These are phyloP conservation scores for Phylloscopus collybita DNA, from an alignment of 2,797 vertebrate genomes.

Conservation along the genomic window DNA sequence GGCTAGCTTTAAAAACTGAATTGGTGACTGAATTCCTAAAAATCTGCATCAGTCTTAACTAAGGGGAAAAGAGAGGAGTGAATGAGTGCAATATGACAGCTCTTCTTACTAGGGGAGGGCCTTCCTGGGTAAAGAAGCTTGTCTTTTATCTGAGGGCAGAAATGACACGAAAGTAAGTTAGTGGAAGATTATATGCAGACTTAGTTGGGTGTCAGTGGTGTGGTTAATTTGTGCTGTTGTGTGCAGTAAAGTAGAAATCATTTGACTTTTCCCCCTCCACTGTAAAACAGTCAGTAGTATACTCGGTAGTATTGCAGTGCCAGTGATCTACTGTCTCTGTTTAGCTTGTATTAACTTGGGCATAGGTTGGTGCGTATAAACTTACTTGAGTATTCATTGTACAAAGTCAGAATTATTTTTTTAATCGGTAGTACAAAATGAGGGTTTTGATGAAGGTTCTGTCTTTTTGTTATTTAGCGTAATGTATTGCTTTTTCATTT, in stretches of 20 bases:
- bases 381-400: neutral
- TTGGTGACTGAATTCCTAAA: neutral
- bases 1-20: neutral
- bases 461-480: neutral
- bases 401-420: neutral
- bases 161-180: neutral
- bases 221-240: neutral
- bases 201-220: neutral
- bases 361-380: neutral
- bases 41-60: neutral
- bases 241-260: neutral
- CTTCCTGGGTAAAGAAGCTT: neutral
- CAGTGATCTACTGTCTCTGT: neutral
- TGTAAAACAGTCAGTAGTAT: neutral
- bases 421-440: neutral
- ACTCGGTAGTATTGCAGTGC: neutral
- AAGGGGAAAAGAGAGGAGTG: neutral
- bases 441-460: neutral
- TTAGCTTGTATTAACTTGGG: neutral
- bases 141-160: neutral
- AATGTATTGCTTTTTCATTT: neutral
- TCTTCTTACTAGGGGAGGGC: neutral
- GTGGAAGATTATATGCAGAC: neutral
- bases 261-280: accelerated
- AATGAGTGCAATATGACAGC: neutral